These are phyloP conservation scores for Oncorhynchus nerka DNA, from an alignment of 2,113 vertebrate species.

Conservation along the genomic window DNA sequence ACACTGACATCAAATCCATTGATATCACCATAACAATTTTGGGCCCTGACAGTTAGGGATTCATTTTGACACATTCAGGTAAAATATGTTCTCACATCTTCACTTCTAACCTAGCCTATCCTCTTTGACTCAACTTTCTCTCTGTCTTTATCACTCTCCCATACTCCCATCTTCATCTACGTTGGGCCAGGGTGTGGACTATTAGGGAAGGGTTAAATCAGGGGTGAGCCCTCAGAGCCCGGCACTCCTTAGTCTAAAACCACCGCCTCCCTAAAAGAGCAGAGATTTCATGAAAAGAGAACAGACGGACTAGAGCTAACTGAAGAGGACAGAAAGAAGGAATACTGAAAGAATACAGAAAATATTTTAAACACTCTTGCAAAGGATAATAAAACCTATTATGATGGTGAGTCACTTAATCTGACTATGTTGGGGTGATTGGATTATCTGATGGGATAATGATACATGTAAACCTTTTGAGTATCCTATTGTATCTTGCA, in stretches of 20 bases:
- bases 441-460: too few species aligned
- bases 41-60: too few species aligned
- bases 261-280: neutral
- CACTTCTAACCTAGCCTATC: too few species aligned
- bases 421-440: too few species aligned
- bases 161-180: neutral
- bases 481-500: too few species aligned
- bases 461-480: too few species aligned
- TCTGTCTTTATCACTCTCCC: neutral
- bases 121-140: too few species aligned
- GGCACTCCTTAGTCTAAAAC: constrained; percentile 1
- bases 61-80: too few species aligned
- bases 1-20: too few species aligned
- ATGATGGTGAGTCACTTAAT: neutral
- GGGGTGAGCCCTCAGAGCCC: neutral
- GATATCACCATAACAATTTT: too few species aligned
- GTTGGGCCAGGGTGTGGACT: neutral
- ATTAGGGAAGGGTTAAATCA: neutral
- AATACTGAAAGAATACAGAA: neutral
- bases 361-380: neutral
- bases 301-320: neutral
- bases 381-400: neutral
- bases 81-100: too few species aligned
- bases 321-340: neutral
- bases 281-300: neutral